These are phyloP conservation scores for Endotricha flammealis DNA, from an alignment of 2,888 invertebrate species.

Conservation along the genomic window DNA sequence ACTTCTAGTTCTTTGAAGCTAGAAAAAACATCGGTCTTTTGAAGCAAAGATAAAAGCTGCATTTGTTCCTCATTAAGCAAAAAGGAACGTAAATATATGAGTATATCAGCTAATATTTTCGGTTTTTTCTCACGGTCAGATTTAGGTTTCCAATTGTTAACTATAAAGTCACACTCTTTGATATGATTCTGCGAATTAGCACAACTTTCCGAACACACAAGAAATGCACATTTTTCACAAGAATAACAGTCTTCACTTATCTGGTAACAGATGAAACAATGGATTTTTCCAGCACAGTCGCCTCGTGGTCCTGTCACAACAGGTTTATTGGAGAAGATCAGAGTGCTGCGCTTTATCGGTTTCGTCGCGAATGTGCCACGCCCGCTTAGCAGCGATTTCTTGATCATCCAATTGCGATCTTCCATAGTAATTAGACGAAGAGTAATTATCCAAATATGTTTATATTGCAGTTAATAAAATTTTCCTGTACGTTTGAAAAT, in stretches of 20 bases:
- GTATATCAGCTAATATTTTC: conserved; percentile 31
- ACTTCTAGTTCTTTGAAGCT: conserved; percentile 70
- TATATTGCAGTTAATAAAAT: conserved; percentile 10
- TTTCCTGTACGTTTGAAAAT: conserved; percentile 26
- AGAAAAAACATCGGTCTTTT: conserved; percentile 40
- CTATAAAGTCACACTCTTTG: conserved; percentile 80
- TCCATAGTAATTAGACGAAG: neutral
- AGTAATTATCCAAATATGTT: neutral
- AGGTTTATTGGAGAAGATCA: conserved; percentile 83
- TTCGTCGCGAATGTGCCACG: conserved; percentile 83
- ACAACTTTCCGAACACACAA: conserved; percentile 81
- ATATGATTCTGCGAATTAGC: conserved; percentile 72
- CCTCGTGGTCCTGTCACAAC: conserved; percentile 82
- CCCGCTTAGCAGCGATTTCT: conserved; percentile 79
- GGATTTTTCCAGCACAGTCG: conserved; percentile 63
- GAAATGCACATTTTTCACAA: conserved; percentile 82
- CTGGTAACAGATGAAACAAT: conserved; percentile 81
- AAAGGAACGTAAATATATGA: conserved; percentile 49
- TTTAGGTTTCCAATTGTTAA: conserved; percentile 62
- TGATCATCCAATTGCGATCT: conserved; percentile 72
- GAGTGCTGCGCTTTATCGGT: conserved; percentile 79
- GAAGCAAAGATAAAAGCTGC: conserved; percentile 59
- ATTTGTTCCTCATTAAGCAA: conserved; percentile 46
- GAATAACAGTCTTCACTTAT: conserved; percentile 42
- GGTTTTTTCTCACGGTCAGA: conserved; percentile 25